Base-by-base conservation (phyloP, 2,888 invertebrate species). In the Plutella xylostella region DNA sequence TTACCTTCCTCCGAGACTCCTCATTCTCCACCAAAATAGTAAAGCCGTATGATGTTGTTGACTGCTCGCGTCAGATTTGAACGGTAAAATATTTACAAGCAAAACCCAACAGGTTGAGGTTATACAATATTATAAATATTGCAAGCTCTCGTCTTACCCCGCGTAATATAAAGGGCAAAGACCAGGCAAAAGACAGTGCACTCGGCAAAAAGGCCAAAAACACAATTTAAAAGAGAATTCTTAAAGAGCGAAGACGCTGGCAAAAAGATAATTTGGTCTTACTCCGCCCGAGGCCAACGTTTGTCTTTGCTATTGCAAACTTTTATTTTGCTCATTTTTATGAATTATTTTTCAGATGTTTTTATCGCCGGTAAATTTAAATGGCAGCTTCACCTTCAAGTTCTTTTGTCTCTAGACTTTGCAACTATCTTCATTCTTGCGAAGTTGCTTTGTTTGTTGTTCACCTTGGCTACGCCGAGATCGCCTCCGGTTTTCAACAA, bases 171-270 rank as follows among this genome's bases (percentile, higher is more conserved):
- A 63, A 61, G 60, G 59, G 53, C 60, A 55, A 60, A 61, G 67
- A 71, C 65, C 65, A 65, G 67, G 60, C 72, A 75, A 73, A 78
- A 72, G 76, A 69, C 77, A 69, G 63, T 61, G 60, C 58, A 52
- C 55, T 55, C 52, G 58, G 58, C 14, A 22, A 64, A 79, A 82
- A 69, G 72, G 70, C 70, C 61, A 69, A 72, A 76, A 75, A 79
- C 63, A 78, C 76, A 83, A 79, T 79, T 80, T 80, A 73, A 78
- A 78, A 78, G 72, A 69, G 80, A 79, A 80, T 82, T 79, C 77
- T 78, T 76, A 76, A 76, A 75, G 69, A 79, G 72, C 66, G 67
- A 75, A 75, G 78, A 79, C 68, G 72, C 61, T 45, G 35, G 65
- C 53, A 73, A 78, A 80, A 79, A 80, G 73, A 78, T 78, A 80